Percentiles rank a stretch among this genome's conserved stretches.
phyloP scores from a whole-genome alignment of 2,113 vertebrate species.

The Lepidiolamprologus cunningtoni region DNA sequence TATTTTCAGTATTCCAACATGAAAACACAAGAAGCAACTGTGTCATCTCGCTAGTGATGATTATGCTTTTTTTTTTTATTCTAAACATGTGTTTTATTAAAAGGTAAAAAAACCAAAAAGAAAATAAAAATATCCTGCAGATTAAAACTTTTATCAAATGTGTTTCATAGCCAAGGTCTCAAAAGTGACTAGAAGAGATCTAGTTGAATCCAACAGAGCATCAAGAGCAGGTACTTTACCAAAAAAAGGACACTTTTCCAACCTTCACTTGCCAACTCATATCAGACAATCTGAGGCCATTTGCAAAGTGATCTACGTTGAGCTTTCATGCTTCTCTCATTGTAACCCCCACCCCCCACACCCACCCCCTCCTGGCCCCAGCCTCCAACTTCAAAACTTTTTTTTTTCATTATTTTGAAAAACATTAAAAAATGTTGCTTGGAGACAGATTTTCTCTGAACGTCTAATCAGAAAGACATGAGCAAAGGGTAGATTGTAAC shows the following conservation, averaged over 20 bases:
- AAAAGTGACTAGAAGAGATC: background rate
- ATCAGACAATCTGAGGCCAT: constrained; percentile 11
- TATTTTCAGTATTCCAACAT: background rate
- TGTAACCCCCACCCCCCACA: background rate
- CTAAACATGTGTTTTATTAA: background rate
- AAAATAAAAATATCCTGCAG: background rate
- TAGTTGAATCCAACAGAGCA: background rate
- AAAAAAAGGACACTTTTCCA: constrained; percentile 39
- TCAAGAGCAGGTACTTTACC: constrained; percentile 23
- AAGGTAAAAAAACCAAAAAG: background rate
- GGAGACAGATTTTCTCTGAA: constrained; percentile 28
- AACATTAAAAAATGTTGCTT: constrained; percentile 44
- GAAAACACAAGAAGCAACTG: background rate
- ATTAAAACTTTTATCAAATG: background rate
- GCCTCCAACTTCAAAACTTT: background rate
- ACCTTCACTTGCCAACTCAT: background rate
- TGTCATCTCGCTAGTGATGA: background rate
- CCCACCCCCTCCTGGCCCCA: background rate
- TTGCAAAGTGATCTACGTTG: background rate
- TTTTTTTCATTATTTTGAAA: constrained; percentile 7
- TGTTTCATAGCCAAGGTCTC: background rate
- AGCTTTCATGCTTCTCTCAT: background rate
- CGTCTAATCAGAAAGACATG: constrained; percentile 7
- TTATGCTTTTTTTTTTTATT: background rate
- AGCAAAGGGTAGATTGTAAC: constrained; percentile 8